These are phyloP conservation scores for Emberiza fucata DNA, from an alignment of 2,113 vertebrate genomes.

Conservation along the genomic window DNA sequence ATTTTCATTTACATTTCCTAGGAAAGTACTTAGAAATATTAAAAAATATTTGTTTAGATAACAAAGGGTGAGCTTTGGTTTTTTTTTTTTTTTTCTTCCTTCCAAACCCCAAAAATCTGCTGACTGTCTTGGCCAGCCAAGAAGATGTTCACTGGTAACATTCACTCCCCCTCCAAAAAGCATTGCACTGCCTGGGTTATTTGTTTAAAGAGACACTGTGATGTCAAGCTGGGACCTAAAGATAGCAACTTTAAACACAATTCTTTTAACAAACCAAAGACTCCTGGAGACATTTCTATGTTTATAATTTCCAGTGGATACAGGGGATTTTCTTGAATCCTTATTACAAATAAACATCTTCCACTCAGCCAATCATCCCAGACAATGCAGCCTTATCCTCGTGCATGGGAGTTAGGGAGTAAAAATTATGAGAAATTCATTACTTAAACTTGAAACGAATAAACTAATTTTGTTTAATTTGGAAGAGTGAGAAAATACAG, in stretches of 20 bases:
- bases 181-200: neutral
- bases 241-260: neutral
- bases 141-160: conserved; percentile 8
- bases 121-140: conserved; percentile 2
- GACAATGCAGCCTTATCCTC: neutral
- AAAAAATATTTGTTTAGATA: conserved; percentile 42
- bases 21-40: neutral
- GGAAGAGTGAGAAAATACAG: neutral
- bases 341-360: conserved; percentile 31
- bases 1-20: neutral
- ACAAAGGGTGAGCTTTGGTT: neutral
- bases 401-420: neutral
- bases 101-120: neutral
- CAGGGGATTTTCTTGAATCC: neutral
- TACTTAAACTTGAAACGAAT: neutral
- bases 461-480: neutral
- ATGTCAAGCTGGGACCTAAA: neutral
- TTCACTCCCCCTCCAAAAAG: neutral
- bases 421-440: neutral
- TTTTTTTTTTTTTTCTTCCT: neutral
- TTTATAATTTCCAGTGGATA: neutral
- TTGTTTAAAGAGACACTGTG: neutral
- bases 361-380: neutral
- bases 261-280: neutral
- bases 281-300: neutral